Base-by-base conservation (phyloP, 2,113 vertebrate genomes). In the Lucifuga dentata region DNA sequence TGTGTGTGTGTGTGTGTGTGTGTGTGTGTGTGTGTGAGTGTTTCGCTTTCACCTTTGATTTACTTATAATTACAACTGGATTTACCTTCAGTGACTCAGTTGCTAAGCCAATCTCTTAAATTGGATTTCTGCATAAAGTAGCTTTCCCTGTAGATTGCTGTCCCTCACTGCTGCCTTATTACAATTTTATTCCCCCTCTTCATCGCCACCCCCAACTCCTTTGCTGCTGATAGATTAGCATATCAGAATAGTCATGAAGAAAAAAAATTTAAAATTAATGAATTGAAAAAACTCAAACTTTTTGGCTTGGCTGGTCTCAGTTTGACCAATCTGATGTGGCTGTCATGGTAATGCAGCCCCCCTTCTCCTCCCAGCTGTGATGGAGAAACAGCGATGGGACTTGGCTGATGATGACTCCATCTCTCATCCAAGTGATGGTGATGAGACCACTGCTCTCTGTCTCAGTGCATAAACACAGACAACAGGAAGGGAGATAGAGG, bases 1-100 rank as follows among this genome's bases (percentile, higher is more conserved):
- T n/a, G n/a, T n/a, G n/a, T n/a, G n/a, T n/a, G n/a, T n/a, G 26
- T 29, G 26, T 29, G 26, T 29, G 26, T 29, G 26, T 29, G 26
- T 29, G 26, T 29, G 26, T 29, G 26, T 75, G 86, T 74, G 65
- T 59, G 74, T 2, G 26, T 51, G 48, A 71, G 39, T 82, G 83
- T 84, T 84, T 84, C 83, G 87, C 80, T 73, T 80, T 85, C 83
- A 83, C 85, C 86, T 91, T 81, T 88, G 87, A 89, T 90, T 90
- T 89, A 83, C 77, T 80, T 77, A 86, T 86, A 89, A 91, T 90
- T 88, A 88, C 75, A 73, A 73, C 70, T 85, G 83, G 79, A 83
- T 87, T 87, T 87, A 88, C 85, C 81, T 83, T 86, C 71, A 88
- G 68, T 81, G 76, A 85, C 79, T 83, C 59, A 78, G 73, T 80